Evolutionary conservation across 2,797 vertebrate genomes (phyloP), one percentile per base, ranked within the genome.

Genomic region (Phrynocephalus guinanensis): DNA sequence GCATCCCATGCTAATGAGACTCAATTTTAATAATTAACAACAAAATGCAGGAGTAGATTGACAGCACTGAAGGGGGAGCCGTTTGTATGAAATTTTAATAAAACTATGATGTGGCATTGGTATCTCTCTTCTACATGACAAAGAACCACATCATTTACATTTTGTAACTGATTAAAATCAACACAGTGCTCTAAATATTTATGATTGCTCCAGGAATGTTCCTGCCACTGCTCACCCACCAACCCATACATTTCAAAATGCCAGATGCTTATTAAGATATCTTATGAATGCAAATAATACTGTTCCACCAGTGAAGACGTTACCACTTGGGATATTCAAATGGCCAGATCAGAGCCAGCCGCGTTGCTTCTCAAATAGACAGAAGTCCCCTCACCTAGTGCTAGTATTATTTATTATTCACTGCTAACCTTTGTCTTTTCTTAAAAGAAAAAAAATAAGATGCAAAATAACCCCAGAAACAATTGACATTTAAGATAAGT

Each of bases 101-200:
- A 85, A 88, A 88, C 72, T 82, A 73, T 68, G 26, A 82, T 85
- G 30, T 44, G 71, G 80, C 1, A 26, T 70, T 85, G 48, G 83
- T 77, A 85, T 82, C 71, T 76, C 76, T 70, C 63, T 85, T 67
- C 38, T 85, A 68, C 63, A 81, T 82, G 83, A 88, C 83, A 85
- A 88, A 88, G 83, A 85, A 68, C 76, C 72, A 75, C 87, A 88
- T 82, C 71, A 88, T 88, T 85, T 88, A 82, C 87, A 88, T 88
- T 88, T 88, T 85, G 52, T 85, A 88, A 88, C 87, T 82, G 83
- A 88, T 88, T 88, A 88, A 85, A 88, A 88, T 88, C 83, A 88
- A 88, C 87, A 76, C 11, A 20, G 44, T 67, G 83, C 81, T 85
- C 83, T 88, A 88, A 88, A 88, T 88, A 88, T 85, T 88, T 85